These are phyloP conservation scores for Typhlichthys eigenmanni DNA, from an alignment of 2,797 vertebrate species.

Conservation along the genomic window DNA sequence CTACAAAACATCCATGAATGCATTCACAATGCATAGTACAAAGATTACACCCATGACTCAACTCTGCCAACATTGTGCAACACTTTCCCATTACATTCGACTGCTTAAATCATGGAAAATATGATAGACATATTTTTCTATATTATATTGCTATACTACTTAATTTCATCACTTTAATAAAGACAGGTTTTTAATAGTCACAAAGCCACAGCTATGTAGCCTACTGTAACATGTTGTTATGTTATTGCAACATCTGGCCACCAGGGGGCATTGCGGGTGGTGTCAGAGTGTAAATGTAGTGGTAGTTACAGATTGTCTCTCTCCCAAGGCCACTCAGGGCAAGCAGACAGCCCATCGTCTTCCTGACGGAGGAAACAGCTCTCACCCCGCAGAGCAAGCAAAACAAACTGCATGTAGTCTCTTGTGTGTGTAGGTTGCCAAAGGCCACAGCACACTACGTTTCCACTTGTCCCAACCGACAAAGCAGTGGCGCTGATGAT, in stretches of 20 bases:
- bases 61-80: too few species aligned
- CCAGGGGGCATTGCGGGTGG: slow-evolving; percentile 48
- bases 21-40: too few species aligned
- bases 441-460: slow-evolving; percentile 53
- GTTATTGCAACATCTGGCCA: slow-evolving; percentile 49
- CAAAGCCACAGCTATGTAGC: slow-evolving; percentile 2
- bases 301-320: neutral
- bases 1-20: too few species aligned
- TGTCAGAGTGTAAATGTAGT: slow-evolving; percentile 14
- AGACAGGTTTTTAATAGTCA: neutral
- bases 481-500: slow-evolving; percentile 33
- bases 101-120: too few species aligned
- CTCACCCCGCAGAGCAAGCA: slow-evolving; percentile 64
- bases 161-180: slow-evolving; percentile 2
- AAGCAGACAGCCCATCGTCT: slow-evolving; percentile 54
- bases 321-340: slow-evolving; percentile 26
- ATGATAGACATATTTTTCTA: too few species aligned
- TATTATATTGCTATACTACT: neutral
- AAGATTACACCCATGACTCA: too few species aligned
- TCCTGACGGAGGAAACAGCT: slow-evolving; percentile 75
- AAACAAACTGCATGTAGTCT: slow-evolving; percentile 64
- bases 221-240: slow-evolving; percentile 7
- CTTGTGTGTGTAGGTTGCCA: slow-evolving; percentile 41
- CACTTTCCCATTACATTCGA: too few species aligned
- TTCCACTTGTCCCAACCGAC: slow-evolving; percentile 52